Conservation (phyloP, 2,797 vertebrate genomes). For the Platalea minor region DNA sequence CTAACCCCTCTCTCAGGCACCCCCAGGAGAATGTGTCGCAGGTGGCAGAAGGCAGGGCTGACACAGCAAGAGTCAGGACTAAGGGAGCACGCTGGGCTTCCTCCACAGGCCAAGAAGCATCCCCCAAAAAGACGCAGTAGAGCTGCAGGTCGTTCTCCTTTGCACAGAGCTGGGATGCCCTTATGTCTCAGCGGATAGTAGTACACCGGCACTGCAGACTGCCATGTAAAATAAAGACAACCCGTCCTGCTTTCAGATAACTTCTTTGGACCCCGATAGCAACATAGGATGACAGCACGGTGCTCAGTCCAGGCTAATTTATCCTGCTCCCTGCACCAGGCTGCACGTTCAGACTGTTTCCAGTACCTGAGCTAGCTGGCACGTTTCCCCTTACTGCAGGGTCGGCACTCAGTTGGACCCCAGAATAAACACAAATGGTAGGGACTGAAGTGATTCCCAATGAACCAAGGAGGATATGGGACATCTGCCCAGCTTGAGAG, state of each 20-base stretch:
- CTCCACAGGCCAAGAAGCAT: not conserved
- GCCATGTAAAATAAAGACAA: accelerated
- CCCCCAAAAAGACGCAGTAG: not conserved
- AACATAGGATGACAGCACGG: accelerated
- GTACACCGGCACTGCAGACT: not conserved
- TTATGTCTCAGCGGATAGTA: not conserved
- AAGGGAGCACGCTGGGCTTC: not conserved
- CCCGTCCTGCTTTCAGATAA: accelerated
- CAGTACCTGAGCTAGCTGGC: not conserved
- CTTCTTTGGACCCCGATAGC: accelerated
- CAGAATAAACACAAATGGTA: not conserved
- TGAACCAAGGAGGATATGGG: not conserved
- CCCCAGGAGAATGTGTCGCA: not conserved
- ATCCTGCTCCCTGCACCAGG: not conserved
- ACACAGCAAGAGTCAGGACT: not conserved
- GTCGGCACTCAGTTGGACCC: accelerated
- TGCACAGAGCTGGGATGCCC: not conserved
- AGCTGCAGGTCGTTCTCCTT: not conserved
- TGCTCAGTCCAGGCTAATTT: not conserved
- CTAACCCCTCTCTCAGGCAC: not conserved
- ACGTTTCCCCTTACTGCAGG: not conserved
- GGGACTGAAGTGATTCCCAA: not conserved
- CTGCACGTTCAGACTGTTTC: not conserved
- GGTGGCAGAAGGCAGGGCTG: not conserved
- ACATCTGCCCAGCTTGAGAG: not conserved